Evolutionary conservation across 1,140 invertebrate species (phyloP), one percentile per base, ranked within the genome.

Genomic region (Penaeus chinensis): DNA sequence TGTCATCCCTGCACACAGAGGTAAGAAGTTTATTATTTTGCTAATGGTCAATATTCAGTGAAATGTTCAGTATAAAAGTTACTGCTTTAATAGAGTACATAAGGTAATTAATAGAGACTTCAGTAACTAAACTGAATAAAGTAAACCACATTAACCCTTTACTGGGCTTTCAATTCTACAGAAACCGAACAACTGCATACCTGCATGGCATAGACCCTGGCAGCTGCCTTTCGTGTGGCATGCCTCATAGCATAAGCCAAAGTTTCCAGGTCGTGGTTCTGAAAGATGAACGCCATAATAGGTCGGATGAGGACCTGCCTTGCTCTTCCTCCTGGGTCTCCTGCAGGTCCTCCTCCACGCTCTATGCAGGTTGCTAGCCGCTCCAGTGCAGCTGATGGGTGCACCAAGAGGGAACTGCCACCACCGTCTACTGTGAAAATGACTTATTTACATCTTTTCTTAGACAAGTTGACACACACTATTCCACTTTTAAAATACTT

Each of bases 181-280:
- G 71, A n/a, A 69, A 13, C 24, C 66, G 24, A 16, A 3, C 16
- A n/a, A 24, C 24, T 63, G 19, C 42, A 37, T 7, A 94, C 94
- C 93, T 95, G 95, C 94, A 97, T 95, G 1, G 96, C 96, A 91
- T 97, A 97, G 16, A 97, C 95, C 88, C 97, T 93, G 91, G 96
- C 97, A 1, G 96, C 95, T 13, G 97, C 95, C 91, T 96, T 96
- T 81, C 96, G 93, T 2, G 98, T 91, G 1, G 96, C 95, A 88
- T 96, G 95, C 88, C 95, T 95, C 95, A 98, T 97, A n/a, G 95
- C 95, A 19, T 95, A 92, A 90, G 96, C 95, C 11, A 98, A 91
- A 37, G 95, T 94, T 42, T 96, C 95, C 24, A 98, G 93, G 91
- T 98, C 96, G 91, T 98, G 96, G 84, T 96, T 95, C 91, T 98